phyloP scores from a whole-genome alignment of 2,113 vertebrate genomes.

The Otis tarda region DNA sequence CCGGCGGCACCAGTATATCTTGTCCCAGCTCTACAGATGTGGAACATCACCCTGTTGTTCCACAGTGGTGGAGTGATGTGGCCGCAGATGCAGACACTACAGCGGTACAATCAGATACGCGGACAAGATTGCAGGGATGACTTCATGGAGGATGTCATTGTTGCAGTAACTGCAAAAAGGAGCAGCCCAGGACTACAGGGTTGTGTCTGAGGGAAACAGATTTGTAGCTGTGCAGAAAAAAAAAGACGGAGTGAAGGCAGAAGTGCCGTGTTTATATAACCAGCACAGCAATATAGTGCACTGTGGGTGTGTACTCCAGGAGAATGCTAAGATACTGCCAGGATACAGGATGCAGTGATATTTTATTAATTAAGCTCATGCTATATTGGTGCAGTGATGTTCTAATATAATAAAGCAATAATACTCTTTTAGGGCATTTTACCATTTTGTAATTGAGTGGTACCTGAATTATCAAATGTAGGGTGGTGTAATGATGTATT shows the following conservation, averaged over 20 bases:
- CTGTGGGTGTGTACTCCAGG: slow-evolving; percentile 39
- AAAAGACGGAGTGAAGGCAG: slow-evolving; percentile 11
- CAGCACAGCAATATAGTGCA: slow-evolving; percentile 22
- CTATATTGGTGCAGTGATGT: background rate
- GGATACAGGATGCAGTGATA: slow-evolving; percentile 3
- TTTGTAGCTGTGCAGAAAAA: slow-evolving; percentile 43
- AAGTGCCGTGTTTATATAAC: slow-evolving; percentile 45
- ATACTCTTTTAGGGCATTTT: background rate
- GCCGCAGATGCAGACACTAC: background rate
- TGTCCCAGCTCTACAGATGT: background rate
- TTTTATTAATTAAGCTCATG: slow-evolving; percentile 40
- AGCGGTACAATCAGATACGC: background rate
- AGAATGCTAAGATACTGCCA: slow-evolving; percentile 46
- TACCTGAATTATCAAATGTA: background rate
- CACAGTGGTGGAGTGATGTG: background rate
- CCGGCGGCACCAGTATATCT: background rate
- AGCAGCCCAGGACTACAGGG: slow-evolving; percentile 26
- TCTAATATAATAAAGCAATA: slow-evolving; percentile 9
- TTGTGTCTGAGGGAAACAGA: slow-evolving; percentile 17
- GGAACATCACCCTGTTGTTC: background rate
- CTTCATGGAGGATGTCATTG: background rate
- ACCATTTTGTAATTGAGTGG: background rate
- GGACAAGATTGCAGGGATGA: slow-evolving; percentile 24
- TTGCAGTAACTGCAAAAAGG: slow-evolving; percentile 27
- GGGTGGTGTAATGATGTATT: background rate